Evolutionary conservation across 2,888 invertebrate species (phyloP).

Genomic region (Fragum sueziense): DNA sequence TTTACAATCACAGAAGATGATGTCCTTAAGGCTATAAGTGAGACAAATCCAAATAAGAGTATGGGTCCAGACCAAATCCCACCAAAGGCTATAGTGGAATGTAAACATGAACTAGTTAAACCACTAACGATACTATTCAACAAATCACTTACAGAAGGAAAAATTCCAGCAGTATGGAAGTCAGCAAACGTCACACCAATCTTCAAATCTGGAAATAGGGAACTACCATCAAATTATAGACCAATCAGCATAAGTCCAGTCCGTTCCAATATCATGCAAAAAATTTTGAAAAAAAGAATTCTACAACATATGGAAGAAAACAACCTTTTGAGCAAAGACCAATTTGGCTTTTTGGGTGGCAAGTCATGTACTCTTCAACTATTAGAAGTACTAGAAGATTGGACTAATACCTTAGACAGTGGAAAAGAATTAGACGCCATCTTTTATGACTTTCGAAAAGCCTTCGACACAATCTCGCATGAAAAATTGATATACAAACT

Average conservation of each 20-base stretch:
- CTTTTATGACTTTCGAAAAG: constrained; percentile 33
- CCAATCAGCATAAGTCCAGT: constrained; percentile 18
- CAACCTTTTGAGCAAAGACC: constrained; percentile 19
- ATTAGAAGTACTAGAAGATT: constrained; percentile 24
- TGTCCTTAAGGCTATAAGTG: too few species aligned
- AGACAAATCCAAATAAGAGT: constrained; percentile 2
- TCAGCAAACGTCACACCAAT: constrained; percentile 15
- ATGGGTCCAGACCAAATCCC: constrained; percentile 9
- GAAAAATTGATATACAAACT: constrained; percentile 14
- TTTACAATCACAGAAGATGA: too few species aligned
- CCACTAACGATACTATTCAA: constrained; percentile 7
- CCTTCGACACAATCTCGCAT: constrained; percentile 27
- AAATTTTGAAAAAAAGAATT: not conserved
- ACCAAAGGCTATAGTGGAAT: not conserved
- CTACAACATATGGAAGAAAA: constrained; percentile 9
- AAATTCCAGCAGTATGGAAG: not conserved
- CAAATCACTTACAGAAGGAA: not conserved
- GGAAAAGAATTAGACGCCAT: not conserved
- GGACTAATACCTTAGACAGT: constrained; percentile 30
- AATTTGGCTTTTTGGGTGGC: constrained; percentile 27
- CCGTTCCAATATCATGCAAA: constrained; percentile 14
- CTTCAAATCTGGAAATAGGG: constrained; percentile 18
- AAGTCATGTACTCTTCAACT: constrained; percentile 31
- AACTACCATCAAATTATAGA: constrained; percentile 19
- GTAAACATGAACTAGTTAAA: not conserved